A percentile compares a stretch with the other conserved stretches of the same genome.
Evolutionary conservation across 2,888 invertebrate genomes (phyloP).

Genomic region (Bruchidius siliquastri): DNA sequence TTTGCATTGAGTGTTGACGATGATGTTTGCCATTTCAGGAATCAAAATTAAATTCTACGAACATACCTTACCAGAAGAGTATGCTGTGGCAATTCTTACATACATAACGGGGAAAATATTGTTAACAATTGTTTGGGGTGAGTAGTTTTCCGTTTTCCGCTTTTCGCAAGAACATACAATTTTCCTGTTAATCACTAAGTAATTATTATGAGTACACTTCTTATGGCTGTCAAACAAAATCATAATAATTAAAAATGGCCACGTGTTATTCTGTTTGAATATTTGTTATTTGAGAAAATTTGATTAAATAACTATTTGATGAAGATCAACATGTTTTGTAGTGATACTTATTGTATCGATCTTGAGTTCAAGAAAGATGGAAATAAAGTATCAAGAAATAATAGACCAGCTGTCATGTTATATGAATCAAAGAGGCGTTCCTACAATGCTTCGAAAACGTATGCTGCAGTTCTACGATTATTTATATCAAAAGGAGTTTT

Average conservation of each 20-base stretch:
- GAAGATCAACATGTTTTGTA: neutral
- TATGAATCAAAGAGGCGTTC: slow-evolving; percentile 39
- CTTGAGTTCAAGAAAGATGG: slow-evolving; percentile 21
- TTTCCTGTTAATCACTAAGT: too few relatives aligned
- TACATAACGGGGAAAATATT: neutral
- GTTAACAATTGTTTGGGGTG: neutral
- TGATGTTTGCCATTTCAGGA: neutral
- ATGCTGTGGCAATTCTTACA: neutral
- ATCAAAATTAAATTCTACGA: neutral
- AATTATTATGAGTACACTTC: too few relatives aligned
- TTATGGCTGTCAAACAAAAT: too few relatives aligned
- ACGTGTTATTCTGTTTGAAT: too few relatives aligned
- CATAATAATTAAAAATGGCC: too few relatives aligned
- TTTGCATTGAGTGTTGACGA: too few relatives aligned
- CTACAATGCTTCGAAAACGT: slow-evolving; percentile 38
- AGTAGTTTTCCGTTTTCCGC: too few relatives aligned
- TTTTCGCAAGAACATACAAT: too few relatives aligned
- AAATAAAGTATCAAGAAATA: slow-evolving; percentile 43
- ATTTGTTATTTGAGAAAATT: too few relatives aligned
- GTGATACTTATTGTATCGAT: slow-evolving; percentile 10
- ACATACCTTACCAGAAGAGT: neutral
- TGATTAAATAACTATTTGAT: too few relatives aligned
- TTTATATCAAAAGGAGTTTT: slow-evolving; percentile 44
- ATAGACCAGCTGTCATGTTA: slow-evolving; percentile 44
- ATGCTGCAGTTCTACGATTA: slow-evolving; percentile 42